Base-by-base conservation (phyloP, 2,113 vertebrate species). In the Psephotus haematonotus region DNA sequence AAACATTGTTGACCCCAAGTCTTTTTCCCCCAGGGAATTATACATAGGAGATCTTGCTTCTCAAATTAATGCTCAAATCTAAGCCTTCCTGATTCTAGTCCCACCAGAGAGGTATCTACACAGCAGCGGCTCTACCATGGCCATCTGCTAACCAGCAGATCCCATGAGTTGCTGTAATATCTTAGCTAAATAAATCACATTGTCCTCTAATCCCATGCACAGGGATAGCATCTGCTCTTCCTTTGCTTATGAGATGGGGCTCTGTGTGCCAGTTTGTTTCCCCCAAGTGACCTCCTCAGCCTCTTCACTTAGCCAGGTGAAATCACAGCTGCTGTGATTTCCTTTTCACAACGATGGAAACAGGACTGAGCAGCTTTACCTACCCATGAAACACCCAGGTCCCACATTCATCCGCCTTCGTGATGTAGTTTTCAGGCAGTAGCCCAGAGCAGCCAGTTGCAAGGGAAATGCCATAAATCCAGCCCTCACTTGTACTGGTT, bases 331-430 rank as follows among this genome's bases (percentile, higher is more conserved):
- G 74, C 83, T 62, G 43, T 62, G 39, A 86, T 27, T 57, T 37
- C 44, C 50, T 47, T 47, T 77, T 29, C 37, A 8, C 18, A 63
- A 28, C 1, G 0, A 0, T 3, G 31, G 49, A 4, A 33, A 27
- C 6, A 1, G 19, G 18, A n/a, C 55, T 4, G 79, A 63, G 63
- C 14, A 22, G 83, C 41, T 31, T 63, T 16, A 84, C 99, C 97
- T 93, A 99, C 99, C 99, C 98, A 2, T 99, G 99, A 76, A 99
- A 99, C 39, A 99, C 98, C 99, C 99, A 99, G 76, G 99, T 99
- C 83, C 99, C 99, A 3, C 99, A 99, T 57, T 99, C 99, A 2
- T 99, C 99, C 0, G 99, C 99, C 53, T 99, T 99, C 62, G 96
- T 99, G 87, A 99, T 99, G 81, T 99, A 99, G 85, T 99, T 99